These are phyloP conservation scores for Galerucella pusilla DNA, from an alignment of 2,888 invertebrate species.

Conservation along the genomic window DNA sequence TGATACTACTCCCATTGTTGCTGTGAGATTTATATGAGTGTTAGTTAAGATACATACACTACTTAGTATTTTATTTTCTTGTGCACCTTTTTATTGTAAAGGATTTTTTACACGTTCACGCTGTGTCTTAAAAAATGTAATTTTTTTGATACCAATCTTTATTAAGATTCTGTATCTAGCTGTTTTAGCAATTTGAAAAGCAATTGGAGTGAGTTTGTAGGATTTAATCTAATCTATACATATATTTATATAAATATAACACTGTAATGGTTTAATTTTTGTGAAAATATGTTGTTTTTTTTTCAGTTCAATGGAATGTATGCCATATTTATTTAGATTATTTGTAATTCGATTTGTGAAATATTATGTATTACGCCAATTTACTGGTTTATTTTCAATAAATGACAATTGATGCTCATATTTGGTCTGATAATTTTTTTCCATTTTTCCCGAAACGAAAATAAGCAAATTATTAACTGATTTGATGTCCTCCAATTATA, in stretches of 20 bases:
- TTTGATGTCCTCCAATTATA: too few relatives aligned
- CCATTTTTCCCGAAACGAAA: background rate
- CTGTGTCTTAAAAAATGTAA: constrained; percentile 62
- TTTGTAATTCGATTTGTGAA: constrained; percentile 49
- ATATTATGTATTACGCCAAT: constrained; percentile 42
- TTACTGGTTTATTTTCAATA: constrained; percentile 55
- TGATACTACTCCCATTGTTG: constrained; percentile 49
- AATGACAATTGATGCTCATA: constrained; percentile 53
- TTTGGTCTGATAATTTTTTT: constrained; percentile 12
- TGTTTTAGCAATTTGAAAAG: constrained; percentile 55
- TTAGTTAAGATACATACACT: constrained; percentile 47
- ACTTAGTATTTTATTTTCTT: constrained; percentile 55
- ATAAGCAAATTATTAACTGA: too few relatives aligned
- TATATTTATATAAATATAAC: constrained; percentile 32
- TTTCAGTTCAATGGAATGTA: constrained; percentile 50
- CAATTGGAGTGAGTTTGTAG: constrained; percentile 57
- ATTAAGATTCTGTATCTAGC: constrained; percentile 27
- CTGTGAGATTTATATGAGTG: constrained; percentile 49
- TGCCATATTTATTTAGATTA: constrained; percentile 58
- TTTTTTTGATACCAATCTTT: constrained; percentile 53
- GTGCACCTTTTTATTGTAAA: constrained; percentile 56
- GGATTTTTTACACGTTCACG: constrained; percentile 62
- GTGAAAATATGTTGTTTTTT: constrained; percentile 39
- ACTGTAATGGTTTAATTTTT: constrained; percentile 47
- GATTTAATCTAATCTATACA: constrained; percentile 44